Evolutionary conservation across 2,888 invertebrate genomes (phyloP), one percentile per base, ranked within the genome.

Genomic region (Heliconius sara): DNA sequence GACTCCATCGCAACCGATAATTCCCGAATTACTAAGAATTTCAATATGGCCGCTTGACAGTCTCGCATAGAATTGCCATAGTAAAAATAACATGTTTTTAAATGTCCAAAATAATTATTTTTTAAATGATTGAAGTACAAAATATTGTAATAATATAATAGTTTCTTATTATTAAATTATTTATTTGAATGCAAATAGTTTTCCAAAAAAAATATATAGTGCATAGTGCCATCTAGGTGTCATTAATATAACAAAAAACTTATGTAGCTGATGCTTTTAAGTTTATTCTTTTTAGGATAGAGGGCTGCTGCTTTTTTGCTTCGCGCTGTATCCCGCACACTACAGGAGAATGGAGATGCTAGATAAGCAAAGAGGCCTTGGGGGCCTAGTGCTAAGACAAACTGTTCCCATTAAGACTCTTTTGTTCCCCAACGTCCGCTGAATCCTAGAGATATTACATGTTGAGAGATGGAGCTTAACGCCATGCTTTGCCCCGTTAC

Each of bases 1-100:
- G 94, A 95, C 95, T 95, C 95, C 95, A 95, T 95, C 89, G 95
- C 95, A 93, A 92, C 91, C 92, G 94, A 92, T 93, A 94, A 91
- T 94, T 93, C 91, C 89, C 89, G 89, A 92, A 89, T 91, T 88
- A 94, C 92, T 93, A 91, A 91, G 88, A 88, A 85, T 87, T 89
- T 84, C 88, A 94, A 94, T 88, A 95, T 95, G 94, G 95, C 93
- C 82, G 89, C 74, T 66, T 84, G 85, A 84, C 85, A 82, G 30
- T 70, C 60, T 39, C 10, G 25, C 5, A 0, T n/a, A 63, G 85
- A 88, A 87, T 89, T 91, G 86, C 91, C 87, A 87, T 81, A 76
- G 1, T 1, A 47, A 81, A 81, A 82, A 84, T 78, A 65, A 34
- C 70, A 60, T 39, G 39, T 39, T 39, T 39, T 2, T 39, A 39